Conservation (phyloP, 2,113 vertebrate species). For the Colossoma macropomum region DNA sequence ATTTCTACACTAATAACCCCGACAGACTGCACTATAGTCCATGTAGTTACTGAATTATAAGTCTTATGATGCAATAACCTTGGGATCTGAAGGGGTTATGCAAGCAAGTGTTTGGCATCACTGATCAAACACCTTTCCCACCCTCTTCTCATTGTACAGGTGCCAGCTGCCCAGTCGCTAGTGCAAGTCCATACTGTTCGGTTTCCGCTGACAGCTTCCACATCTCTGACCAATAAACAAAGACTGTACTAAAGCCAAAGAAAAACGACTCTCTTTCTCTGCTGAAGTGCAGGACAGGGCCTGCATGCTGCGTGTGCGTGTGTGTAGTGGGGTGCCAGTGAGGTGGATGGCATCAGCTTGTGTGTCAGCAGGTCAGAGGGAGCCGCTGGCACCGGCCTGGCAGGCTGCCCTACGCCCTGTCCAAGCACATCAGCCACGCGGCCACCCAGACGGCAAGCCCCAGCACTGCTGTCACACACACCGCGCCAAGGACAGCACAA, state of each 20-base stretch:
- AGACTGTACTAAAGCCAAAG: not conserved
- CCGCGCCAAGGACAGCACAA: slow-evolving; percentile 62
- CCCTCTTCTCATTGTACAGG: not conserved
- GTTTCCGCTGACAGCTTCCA: not conserved
- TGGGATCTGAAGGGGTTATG: too few relatives aligned
- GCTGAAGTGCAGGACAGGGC: slow-evolving; percentile 29
- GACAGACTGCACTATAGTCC: too few relatives aligned
- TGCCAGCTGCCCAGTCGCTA: not conserved
- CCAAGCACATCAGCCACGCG: slow-evolving; percentile 66
- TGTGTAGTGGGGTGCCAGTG: slow-evolving; percentile 39
- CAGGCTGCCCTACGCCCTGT: slow-evolving; percentile 59
- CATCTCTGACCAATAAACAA: slow-evolving; percentile 14
- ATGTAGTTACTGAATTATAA: too few relatives aligned
- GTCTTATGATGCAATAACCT: too few relatives aligned
- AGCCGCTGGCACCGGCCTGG: slow-evolving; percentile 55
- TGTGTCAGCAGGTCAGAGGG: slow-evolving; percentile 60
- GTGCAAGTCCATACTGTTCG: not conserved
- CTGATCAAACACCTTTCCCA: not conserved
- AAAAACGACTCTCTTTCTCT: slow-evolving; percentile 17
- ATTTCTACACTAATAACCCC: too few relatives aligned
- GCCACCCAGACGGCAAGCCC: slow-evolving; percentile 60
- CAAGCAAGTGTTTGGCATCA: not conserved
- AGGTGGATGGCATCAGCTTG: slow-evolving; percentile 54
- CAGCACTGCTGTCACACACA: slow-evolving; percentile 56
- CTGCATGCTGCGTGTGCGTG: slow-evolving; percentile 21